These are phyloP conservation scores for Strigamia maritima DNA, from an alignment of 2,888 invertebrate species.

Conservation along the genomic window DNA sequence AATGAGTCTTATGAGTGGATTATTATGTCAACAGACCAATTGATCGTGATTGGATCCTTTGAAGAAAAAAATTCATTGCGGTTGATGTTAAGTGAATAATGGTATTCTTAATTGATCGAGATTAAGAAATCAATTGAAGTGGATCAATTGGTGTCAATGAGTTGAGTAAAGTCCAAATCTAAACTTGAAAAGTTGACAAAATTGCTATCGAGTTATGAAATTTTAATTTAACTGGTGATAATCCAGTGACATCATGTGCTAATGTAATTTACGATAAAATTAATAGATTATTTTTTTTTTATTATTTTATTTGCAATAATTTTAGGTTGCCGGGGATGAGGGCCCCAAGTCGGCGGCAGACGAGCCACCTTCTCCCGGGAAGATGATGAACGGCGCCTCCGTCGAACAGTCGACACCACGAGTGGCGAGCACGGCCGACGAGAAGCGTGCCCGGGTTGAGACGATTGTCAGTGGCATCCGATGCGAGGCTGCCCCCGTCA, in stretches of 20 bases:
- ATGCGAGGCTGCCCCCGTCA: slow-evolving; percentile 66
- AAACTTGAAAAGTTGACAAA: not conserved
- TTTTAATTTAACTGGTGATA: not conserved
- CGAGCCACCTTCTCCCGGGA: slow-evolving; percentile 35
- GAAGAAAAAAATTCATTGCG: not conserved
- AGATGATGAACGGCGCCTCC: slow-evolving; percentile 34
- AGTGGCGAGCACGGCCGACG: slow-evolving; percentile 56
- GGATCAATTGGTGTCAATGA: slow-evolving; percentile 8
- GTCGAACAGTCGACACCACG: slow-evolving; percentile 28
- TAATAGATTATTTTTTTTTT: not conserved
- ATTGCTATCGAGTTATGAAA: not conserved
- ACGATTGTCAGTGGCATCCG: slow-evolving; percentile 93
- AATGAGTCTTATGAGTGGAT: not conserved
- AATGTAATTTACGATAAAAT: too few relatives aligned
- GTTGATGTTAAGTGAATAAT: not conserved
- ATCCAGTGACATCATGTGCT: not conserved
- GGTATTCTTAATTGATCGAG: slow-evolving; percentile 22
- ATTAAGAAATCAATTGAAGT: slow-evolving; percentile 15
- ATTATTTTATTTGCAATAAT: not conserved
- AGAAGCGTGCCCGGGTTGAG: slow-evolving; percentile 89
- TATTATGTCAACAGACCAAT: not conserved
- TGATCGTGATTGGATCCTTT: not conserved
- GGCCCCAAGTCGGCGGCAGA: slow-evolving; percentile 32
- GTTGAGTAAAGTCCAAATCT: not conserved
- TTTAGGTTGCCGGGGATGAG: slow-evolving; percentile 33